Conservation (phyloP, 2,888 invertebrate genomes). For the Caenorhabditis sinica region DNA sequence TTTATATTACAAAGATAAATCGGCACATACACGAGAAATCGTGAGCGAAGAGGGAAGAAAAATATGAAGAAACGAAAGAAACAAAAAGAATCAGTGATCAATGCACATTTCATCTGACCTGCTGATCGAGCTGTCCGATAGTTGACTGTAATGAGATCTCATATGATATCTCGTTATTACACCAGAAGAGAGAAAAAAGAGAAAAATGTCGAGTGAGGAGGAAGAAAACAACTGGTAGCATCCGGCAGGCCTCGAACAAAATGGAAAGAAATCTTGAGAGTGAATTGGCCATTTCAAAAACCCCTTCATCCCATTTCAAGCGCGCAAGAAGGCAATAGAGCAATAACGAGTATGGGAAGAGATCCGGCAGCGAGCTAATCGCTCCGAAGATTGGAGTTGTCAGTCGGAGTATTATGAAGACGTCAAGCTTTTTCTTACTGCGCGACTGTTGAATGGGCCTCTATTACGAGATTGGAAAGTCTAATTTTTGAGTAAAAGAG, state of each 20-base stretch:
- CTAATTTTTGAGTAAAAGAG: not conserved
- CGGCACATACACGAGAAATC: constrained; percentile 7
- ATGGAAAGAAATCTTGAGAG: constrained; percentile 15
- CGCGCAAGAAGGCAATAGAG: not conserved
- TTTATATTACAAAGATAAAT: constrained; percentile 32
- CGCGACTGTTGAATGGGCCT: too few relatives aligned
- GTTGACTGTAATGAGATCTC: constrained; percentile 47
- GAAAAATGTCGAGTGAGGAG: constrained; percentile 19
- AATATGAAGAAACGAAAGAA: constrained; percentile 9
- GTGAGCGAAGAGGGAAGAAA: not conserved
- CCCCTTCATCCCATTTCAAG: constrained; percentile 8
- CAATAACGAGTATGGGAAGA: not conserved
- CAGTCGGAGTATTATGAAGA: not conserved
- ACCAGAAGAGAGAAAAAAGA: constrained; percentile 27
- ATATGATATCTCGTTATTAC: constrained; percentile 28
- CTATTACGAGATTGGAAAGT: not conserved
- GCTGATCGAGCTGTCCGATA: constrained; percentile 21
- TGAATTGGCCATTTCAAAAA: constrained; percentile 27
- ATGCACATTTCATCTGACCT: constrained; percentile 28
- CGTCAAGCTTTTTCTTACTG: not conserved
- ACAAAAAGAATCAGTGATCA: constrained; percentile 37
- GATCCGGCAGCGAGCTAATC: constrained; percentile 4
- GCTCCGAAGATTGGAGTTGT: constrained; percentile 15
- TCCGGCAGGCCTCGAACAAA: constrained; percentile 1
- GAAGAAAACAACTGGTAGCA: constrained; percentile 45